phyloP scores from a whole-genome alignment of 2,888 invertebrate genomes.

The Bellardia pandia region DNA sequence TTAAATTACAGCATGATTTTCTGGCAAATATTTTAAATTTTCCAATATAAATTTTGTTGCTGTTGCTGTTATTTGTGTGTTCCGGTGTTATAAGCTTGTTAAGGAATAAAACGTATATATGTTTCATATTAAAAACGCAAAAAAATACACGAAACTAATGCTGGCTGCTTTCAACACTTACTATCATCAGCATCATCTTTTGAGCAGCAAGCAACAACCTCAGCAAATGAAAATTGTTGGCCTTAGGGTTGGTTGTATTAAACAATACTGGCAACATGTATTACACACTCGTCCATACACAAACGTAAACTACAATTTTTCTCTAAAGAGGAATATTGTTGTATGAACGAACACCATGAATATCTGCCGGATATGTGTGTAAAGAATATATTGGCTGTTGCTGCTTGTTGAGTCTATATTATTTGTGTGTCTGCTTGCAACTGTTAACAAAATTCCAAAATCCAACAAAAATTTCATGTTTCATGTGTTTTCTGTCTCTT shows the following conservation, averaged over 20 bases:
- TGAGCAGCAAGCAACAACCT: conserved; percentile 47
- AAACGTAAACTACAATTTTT: background rate
- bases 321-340: background rate
- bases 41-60: conserved; percentile 33
- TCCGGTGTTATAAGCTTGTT: conserved; percentile 66
- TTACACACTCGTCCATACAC: background rate
- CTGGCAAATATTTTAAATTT: conserved; percentile 70
- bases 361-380: conserved; percentile 61
- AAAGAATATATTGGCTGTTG: conserved; percentile 42
- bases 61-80: conserved; percentile 22
- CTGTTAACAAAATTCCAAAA: conserved; percentile 54
- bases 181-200: conserved; percentile 39
- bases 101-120: conserved; percentile 40
- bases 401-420: conserved; percentile 45
- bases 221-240: conserved; percentile 53
- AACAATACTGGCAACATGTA: conserved; percentile 48
- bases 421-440: conserved; percentile 32
- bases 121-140: conserved; percentile 52
- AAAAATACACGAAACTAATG: conserved; percentile 14
- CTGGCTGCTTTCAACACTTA: conserved; percentile 63
- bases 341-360: background rate
- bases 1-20: conserved; percentile 68
- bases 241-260: conserved; percentile 66
- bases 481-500: background rate
- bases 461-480: conserved; percentile 22